Percentiles rank a stretch among this genome's conserved stretches.
Evolutionary conservation across 1,140 invertebrate genomes (phyloP).

Genomic region (Megathymus violae): DNA sequence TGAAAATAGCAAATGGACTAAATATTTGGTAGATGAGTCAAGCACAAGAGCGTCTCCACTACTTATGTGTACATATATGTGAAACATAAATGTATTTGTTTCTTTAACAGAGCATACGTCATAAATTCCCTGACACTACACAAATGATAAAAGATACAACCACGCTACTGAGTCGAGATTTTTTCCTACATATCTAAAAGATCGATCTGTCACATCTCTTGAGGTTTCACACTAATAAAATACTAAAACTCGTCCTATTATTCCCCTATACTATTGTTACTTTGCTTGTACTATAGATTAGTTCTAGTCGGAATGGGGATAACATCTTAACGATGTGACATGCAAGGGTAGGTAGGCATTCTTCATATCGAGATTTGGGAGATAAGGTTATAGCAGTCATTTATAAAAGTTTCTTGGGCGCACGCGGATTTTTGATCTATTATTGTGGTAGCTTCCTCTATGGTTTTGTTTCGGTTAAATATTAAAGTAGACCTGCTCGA

Average conservation of each 20-base stretch:
- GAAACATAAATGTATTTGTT: constrained; percentile 21
- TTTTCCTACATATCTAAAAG: constrained; percentile 31
- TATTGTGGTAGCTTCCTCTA: neutral
- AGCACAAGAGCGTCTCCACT: too few species aligned
- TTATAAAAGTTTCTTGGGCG: constrained; percentile 46
- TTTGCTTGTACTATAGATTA: constrained; percentile 73
- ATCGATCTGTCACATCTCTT: constrained; percentile 70
- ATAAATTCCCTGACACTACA: constrained; percentile 27
- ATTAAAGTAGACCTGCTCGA: neutral
- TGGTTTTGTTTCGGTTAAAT: neutral
- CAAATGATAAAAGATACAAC: constrained; percentile 37
- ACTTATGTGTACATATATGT: too few species aligned
- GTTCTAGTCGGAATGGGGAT: constrained; percentile 67
- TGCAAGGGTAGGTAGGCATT: constrained; percentile 69
- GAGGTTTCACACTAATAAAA: constrained; percentile 65
- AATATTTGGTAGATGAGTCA: too few species aligned
- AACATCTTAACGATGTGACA: constrained; percentile 80
- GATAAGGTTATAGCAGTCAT: constrained; percentile 72
- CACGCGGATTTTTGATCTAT: constrained; percentile 27
- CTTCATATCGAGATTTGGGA: constrained; percentile 75
- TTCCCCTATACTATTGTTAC: constrained; percentile 74
- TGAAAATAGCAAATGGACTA: too few species aligned
- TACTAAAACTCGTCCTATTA: constrained; percentile 74
- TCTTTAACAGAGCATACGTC: constrained; percentile 24
- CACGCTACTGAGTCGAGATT: constrained; percentile 25